Evolutionary conservation across 2,113 vertebrate species (phyloP).

Genomic region (Telmatochromis brichardi): DNA sequence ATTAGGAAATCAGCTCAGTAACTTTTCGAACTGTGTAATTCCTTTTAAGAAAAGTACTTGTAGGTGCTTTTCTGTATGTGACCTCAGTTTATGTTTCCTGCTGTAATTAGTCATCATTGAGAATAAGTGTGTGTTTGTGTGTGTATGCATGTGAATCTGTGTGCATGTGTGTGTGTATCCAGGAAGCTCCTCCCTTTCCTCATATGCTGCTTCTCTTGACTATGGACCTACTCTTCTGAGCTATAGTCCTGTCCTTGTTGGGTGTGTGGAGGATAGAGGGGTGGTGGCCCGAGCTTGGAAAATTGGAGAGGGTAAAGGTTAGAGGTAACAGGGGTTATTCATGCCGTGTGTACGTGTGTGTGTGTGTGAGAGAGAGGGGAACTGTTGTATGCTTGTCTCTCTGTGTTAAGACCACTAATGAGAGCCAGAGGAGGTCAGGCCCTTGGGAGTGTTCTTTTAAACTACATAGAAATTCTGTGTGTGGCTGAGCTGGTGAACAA

Average conservation of each 20-base stretch:
- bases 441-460: conserved; percentile 30
- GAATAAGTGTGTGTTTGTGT: not conserved
- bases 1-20: not conserved
- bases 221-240: not conserved
- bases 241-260: conserved; percentile 19
- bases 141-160: not conserved
- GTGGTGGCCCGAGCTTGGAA: not conserved
- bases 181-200: conserved; percentile 24
- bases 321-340: conserved; percentile 42
- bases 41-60: not conserved
- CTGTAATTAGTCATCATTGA: not conserved
- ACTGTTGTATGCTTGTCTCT: conserved; percentile 18
- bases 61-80: not conserved
- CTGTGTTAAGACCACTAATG: conserved; percentile 31
- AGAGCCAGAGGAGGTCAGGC: conserved; percentile 28
- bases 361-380: not conserved
- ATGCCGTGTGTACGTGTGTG: not conserved
- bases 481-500: not conserved
- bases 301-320: conserved; percentile 42
- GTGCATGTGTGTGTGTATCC: not conserved
- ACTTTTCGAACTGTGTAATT: not conserved
- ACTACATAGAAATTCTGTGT: not conserved
- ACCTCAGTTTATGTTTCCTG: not conserved
- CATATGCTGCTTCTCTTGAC: not conserved
- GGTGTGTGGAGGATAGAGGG: not conserved